Conservation (phyloP, 2,797 vertebrate genomes). For the Pyrocephalus nanus region DNA sequence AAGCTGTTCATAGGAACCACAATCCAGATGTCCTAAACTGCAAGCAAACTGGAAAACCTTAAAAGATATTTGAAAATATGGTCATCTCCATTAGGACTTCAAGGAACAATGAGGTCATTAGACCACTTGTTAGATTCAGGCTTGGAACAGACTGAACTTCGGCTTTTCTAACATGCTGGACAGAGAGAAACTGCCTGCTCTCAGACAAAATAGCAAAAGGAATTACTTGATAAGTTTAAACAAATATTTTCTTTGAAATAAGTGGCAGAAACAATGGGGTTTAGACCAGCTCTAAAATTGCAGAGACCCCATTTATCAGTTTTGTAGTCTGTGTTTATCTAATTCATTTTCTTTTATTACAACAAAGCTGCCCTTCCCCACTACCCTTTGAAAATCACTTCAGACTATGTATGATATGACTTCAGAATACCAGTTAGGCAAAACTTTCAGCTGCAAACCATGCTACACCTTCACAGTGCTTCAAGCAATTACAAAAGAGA, state of each 20-base stretch:
- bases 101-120: not conserved
- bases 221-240: not conserved
- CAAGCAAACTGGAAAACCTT: not conserved
- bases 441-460: not conserved
- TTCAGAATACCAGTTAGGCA: conserved; percentile 6
- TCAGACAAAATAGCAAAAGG: conserved; percentile 6
- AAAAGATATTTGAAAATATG: not conserved
- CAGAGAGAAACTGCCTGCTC: conserved; percentile 27
- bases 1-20: not conserved
- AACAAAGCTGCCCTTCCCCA: not conserved
- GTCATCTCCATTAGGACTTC: not conserved
- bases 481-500: not conserved
- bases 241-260: not conserved
- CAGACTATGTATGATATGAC: not conserved
- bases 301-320: not conserved
- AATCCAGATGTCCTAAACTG: not conserved
- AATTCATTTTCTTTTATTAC: not conserved
- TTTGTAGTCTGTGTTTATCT: not conserved
- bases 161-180: conserved; percentile 7
- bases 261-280: not conserved
- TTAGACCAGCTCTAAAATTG: not conserved
- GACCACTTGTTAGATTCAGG: not conserved
- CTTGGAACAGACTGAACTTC: not conserved
- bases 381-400: not conserved
- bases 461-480: not conserved